A percentile compares a stretch with the other conserved stretches of the same genome.
Evolutionary conservation across 2,113 vertebrate genomes (phyloP).

Genomic region (Dasyornis broadbenti): DNA sequence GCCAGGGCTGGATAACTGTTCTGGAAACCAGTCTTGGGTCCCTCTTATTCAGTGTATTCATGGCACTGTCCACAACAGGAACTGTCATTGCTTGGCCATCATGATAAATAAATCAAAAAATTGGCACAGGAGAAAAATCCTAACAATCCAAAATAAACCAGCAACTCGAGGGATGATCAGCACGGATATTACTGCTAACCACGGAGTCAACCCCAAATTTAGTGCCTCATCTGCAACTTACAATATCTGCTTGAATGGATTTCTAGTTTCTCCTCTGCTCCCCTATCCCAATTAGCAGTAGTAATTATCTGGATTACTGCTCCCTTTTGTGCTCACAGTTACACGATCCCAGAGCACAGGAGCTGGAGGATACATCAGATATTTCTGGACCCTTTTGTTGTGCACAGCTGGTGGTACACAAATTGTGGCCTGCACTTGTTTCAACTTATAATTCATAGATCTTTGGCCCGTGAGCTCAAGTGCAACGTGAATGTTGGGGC

Average conservation of each 20-base stretch:
- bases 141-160: neutral
- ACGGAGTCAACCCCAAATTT: neutral
- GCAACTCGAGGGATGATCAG: neutral
- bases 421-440: neutral
- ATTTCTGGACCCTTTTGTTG: neutral
- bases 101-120: neutral
- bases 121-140: accelerated
- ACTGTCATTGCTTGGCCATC: neutral
- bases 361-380: neutral
- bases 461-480: neutral
- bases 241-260: neutral
- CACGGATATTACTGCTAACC: neutral
- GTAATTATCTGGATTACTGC: neutral
- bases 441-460: neutral
- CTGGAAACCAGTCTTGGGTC: neutral
- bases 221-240: neutral
- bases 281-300: neutral
- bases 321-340: neutral
- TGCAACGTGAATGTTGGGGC: neutral
- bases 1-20: neutral
- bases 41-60: neutral
- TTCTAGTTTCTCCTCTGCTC: neutral
- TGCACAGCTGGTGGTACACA: neutral
- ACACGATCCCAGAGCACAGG: neutral
- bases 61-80: neutral